Evolutionary conservation across 2,113 vertebrate genomes (phyloP).

Genomic region (Pelvicachromis taeniatus): DNA sequence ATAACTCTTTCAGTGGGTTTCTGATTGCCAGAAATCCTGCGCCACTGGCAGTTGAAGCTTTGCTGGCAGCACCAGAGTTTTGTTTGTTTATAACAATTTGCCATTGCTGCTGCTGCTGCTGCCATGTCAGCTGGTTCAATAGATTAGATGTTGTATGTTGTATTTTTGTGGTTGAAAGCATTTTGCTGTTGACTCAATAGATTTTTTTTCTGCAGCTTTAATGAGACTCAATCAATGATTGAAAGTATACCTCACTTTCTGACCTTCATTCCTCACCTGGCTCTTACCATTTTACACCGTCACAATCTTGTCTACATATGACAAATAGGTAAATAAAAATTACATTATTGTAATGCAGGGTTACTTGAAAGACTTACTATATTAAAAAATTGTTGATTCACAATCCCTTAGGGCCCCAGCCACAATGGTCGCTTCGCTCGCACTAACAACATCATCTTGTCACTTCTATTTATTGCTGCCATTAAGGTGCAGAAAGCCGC

Average conservation of each 20-base stretch:
- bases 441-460: too few species aligned
- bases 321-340: not conserved
- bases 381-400: not conserved
- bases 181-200: not conserved
- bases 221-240: not conserved
- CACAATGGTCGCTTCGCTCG: too few species aligned
- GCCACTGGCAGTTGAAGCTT: not conserved
- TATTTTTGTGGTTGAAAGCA: not conserved
- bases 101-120: not conserved
- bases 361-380: not conserved
- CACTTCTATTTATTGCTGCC: not conserved
- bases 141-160: not conserved
- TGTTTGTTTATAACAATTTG: not conserved
- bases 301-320: not conserved
- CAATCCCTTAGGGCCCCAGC: not conserved
- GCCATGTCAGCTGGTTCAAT: not conserved
- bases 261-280: not conserved
- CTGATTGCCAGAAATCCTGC: not conserved
- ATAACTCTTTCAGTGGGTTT: not conserved
- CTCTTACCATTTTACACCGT: not conserved
- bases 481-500: too few species aligned
- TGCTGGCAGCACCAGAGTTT: not conserved
- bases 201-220: not conserved
- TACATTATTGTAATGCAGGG: not conserved
- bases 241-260: not conserved